A percentile compares a stretch with the other conserved stretches of the same genome.
Evolutionary conservation across 1,140 invertebrate species (phyloP).

Genomic region (Anastrepha obliqua): DNA sequence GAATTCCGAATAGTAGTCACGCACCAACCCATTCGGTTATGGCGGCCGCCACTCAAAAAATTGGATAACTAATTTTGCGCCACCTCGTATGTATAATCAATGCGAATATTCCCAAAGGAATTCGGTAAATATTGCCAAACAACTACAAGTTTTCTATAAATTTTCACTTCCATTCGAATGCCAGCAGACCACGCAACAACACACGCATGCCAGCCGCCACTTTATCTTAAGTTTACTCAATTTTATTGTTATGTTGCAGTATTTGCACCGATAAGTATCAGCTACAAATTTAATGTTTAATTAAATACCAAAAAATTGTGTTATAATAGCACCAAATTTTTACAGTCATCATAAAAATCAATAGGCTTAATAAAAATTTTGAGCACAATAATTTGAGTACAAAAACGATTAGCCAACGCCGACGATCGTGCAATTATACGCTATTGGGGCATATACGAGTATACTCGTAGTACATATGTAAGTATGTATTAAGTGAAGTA

Average conservation of each 20-base stretch:
- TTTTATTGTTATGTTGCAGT: not conserved
- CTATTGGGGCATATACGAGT: no score
- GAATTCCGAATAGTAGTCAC: no score
- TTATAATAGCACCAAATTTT: slow-evolving; percentile 27
- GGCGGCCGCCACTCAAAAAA: no score
- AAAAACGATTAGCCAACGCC: not conserved
- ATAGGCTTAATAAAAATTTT: slow-evolving; percentile 37
- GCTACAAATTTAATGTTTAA: slow-evolving; percentile 30
- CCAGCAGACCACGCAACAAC: not conserved
- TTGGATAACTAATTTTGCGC: no score
- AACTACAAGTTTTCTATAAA: not conserved
- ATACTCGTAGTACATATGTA: not conserved
- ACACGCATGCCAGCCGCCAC: not conserved
- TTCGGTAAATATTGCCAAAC: not conserved
- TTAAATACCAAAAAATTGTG: slow-evolving; percentile 49
- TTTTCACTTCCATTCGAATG: not conserved
- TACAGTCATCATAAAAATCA: slow-evolving; percentile 35
- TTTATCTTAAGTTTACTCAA: not conserved
- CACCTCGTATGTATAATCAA: no score
- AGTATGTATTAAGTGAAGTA: not conserved
- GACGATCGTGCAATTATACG: no score
- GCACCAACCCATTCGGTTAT: no score
- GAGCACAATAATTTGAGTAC: slow-evolving; percentile 18
- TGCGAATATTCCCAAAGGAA: no score
- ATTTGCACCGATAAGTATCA: not conserved